Evolutionary conservation across 53 echinoderm and acorn worm species (phyloP), one percentile per base, ranked within the genome.

Genomic region (Arbacia lixula): DNA sequence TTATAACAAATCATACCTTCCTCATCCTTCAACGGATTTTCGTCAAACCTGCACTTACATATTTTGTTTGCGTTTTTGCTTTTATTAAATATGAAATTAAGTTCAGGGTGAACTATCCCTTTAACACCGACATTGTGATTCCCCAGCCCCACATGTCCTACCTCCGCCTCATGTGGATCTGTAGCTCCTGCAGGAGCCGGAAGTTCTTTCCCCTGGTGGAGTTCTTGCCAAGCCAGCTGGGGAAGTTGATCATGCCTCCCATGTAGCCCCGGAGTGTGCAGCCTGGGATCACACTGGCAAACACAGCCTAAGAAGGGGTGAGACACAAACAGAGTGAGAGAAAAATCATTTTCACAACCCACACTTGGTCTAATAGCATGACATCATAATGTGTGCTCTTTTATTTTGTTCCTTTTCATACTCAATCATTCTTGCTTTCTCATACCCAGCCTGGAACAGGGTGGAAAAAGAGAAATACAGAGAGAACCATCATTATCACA

Each of bases 141-240:
- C n/a, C n/a, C n/a, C n/a, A n/a, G n/a, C n/a, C n/a, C n/a, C n/a
- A n/a, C 14, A 46, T 46, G 5, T 25, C 87, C 88, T 61, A 94
- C 94, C 83, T 88, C 43, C 85, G 67, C 65, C 98, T 88, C 94
- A 92, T 98, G 56, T 98, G 98, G 42, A 83, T 78, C 57, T 94
- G 92, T 25, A 98, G 68, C 54, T 92, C 93, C 64, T 98, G 98
- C 5, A 98, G 89, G 11, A 94, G 73, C 4, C 98, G 54, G 56
- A 88, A 88, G 74, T 89, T 94, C 83, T 98, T 98, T 49, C 92
- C 92, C 42, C 86, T 88, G 4, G 88, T 88, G 0, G 98, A 98
- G 71, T 98, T 92, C 84, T 94, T 98, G 16, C 97, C 98, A 19
- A 98, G 73, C 98, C 98, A 98, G 85, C 90, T 85, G 1, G 98